Evolutionary conservation across 2,797 vertebrate genomes (phyloP), one percentile per base, ranked within the genome.

Genomic region (Diplodus sargus): DNA sequence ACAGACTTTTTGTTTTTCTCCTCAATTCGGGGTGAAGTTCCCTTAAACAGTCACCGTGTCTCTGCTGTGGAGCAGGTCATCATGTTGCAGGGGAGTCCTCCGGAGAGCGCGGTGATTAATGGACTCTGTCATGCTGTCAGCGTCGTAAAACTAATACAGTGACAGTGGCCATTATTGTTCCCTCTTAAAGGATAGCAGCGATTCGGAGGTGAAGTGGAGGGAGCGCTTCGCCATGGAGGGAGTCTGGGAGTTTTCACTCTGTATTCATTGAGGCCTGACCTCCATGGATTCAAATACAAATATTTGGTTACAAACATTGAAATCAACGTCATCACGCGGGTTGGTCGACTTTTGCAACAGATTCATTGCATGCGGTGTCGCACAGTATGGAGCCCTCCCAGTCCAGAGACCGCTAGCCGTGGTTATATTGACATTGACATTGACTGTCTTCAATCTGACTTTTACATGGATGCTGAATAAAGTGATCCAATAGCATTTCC

Each of bases 91-190:
- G 60, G 60, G 73, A 72, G 62, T 83, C 83, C 91, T 90, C 85
- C 45, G 61, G 91, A 92, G 89, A 76, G 82, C 47, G 25, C 22
- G 20, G 57, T 90, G 93, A 94, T 93, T 86, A 92, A 94, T 93
- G 89, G 85, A 74, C 79, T 90, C 85, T 92, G 90, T 91, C 88
- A 86, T 54, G 45, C 79, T 91, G 87, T 91, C 89, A 85, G 65
- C 81, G 83, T 86, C 61, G 72, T 90, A 87, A 89, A 93, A 89
- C 86, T 86, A 90, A 91, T 82, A 87, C 90, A 81, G 61, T 90
- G 86, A 90, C 85, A 91, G 85, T 85, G 82, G 82, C 86, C 81
- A 85, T 93, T 90, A 91, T 87, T 68, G 87, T 70, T 71, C 80
- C 64, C 64, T 90, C 78, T 85, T 87, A 91, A 87, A 71, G 53